Evolutionary conservation across 2,888 invertebrate species (phyloP), one percentile per base, ranked within the genome.

Genomic region (Apamea crenata): DNA sequence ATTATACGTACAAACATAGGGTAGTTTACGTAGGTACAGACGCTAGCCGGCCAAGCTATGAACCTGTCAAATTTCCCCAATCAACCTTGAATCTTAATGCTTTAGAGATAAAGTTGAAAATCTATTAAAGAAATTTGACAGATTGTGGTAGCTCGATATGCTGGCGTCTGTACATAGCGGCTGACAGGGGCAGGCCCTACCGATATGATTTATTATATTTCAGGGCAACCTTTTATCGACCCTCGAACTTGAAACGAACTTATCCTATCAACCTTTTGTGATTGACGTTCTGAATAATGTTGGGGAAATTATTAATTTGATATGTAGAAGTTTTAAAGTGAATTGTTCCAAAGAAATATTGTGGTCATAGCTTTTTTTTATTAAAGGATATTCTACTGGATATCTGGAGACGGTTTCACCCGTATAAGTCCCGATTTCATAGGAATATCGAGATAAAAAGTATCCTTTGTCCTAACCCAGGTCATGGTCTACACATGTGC

Each of bases 191-290:
- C 88, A 71, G 75, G 59, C 81, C 78, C 61, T 70, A 29, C 67
- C 83, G 71, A 82, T 81, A 90, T 90, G 88, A 89, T 90, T 89
- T 89, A 89, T 90, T 90, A 88, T 85, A 81, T 89, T 85, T 78
- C 70, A 78, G 59, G 53, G 29, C 29, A 83, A 74, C 86, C 86
- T 89, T 89, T 88, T 78, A 88, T 80, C 85, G 63, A 53, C 73
- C 88, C 65, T 32, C 67, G 66, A 83, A 86, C 68, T 83, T 59
- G 32, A 79, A 87, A 88, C 80, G 80, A 90, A 90, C 84, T 89
- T 88, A 89, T 82, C 80, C 69, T 79, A 85, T 86, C 75, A 81
- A 80, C 82, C 83, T 71, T 80, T 77, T 78, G 61, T 87, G 90
- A 90, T 85, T 85, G 88, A 80, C 90, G 82, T 82, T 88, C 85